Base-by-base conservation (phyloP, 2,113 vertebrate species). In the Salvelinus sp. region DNA sequence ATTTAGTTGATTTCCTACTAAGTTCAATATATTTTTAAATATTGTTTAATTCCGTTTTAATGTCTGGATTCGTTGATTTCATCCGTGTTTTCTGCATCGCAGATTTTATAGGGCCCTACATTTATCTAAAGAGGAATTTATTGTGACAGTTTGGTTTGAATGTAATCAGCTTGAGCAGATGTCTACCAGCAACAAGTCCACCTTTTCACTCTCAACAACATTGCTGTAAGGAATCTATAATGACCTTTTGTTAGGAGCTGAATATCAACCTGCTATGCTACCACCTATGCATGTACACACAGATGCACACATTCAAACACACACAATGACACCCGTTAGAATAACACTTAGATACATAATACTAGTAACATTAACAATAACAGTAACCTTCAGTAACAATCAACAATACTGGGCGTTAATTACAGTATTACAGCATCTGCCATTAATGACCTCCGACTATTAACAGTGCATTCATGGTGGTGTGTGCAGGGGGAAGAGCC, bases 201-300 rank as follows among this genome's bases (percentile, higher is more conserved):
- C 75, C 76, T 30, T 44, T 79, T 47, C 30, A 23, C 66, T 80
- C 57, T 6, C 28, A 27, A 68, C n/a, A 62, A 22, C 76, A 74
- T 62, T 22, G 65, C 77, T 30, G 30, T 7, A 54, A 69, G 84
- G 76, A 75, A 82, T 85, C 79, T 80, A 60, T 22, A 62, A 81
- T 78, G 86, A 89, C 86, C 85, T 88, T 85, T 83, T 48, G 27
- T 30, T 79, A 57, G 66, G 85, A 83, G 81, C 78, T 86, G 78
- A 89, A 86, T 78, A 82, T 83, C 75, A 77, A 69, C 84, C 70
- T 76, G 81, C 79, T 77, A n/a, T 74, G 38, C 64, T 78, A 80
- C 83, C 89, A 88, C 78, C 85, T 81, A 87, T 73, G 79, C 44
- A 74, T 79, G 72, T 78, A 57, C 20, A 69, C n/a, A 63, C 30